These are phyloP conservation scores for Apodemia duryi DNA, from an alignment of 2,888 invertebrate species.

Conservation along the genomic window DNA sequence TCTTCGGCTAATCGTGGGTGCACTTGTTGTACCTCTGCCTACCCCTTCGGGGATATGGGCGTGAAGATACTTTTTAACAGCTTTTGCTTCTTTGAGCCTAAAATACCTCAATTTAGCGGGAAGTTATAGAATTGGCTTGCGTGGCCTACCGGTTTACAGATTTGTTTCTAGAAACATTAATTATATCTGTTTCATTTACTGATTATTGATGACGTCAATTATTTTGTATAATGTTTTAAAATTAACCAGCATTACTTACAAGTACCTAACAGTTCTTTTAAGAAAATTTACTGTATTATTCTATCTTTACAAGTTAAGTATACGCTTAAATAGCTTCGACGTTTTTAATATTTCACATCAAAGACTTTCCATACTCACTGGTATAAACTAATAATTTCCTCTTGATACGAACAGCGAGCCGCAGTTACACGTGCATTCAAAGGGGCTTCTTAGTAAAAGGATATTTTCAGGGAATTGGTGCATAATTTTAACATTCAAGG, in stretches of 20 bases:
- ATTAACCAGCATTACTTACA: background rate
- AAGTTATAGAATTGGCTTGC: too few species aligned
- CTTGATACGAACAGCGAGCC: background rate
- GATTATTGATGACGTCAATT: too few species aligned
- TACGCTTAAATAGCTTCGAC: background rate
- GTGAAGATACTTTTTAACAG: too few species aligned
- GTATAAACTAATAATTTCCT: constrained; percentile 11
- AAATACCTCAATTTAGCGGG: too few species aligned
- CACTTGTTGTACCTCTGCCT: too few species aligned
- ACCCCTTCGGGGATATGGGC: too few species aligned
- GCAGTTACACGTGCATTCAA: constrained; percentile 32
- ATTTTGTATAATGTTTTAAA: too few species aligned
- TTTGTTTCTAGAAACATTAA: too few species aligned
- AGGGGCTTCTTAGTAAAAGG: constrained; percentile 43
- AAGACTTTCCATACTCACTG: constrained; percentile 6
- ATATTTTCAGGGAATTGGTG: constrained; percentile 48
- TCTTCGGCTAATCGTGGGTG: too few species aligned
- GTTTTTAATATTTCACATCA: constrained; percentile 2
- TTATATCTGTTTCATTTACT: too few species aligned
- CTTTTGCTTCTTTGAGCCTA: too few species aligned
- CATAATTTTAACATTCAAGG: constrained; percentile 62
- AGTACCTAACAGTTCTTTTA: background rate
- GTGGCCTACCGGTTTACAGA: too few species aligned
- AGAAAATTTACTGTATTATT: background rate
- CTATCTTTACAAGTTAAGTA: background rate